These are phyloP conservation scores for Anguilla marmorata DNA, from an alignment of 2,797 vertebrate species.

Conservation along the genomic window DNA sequence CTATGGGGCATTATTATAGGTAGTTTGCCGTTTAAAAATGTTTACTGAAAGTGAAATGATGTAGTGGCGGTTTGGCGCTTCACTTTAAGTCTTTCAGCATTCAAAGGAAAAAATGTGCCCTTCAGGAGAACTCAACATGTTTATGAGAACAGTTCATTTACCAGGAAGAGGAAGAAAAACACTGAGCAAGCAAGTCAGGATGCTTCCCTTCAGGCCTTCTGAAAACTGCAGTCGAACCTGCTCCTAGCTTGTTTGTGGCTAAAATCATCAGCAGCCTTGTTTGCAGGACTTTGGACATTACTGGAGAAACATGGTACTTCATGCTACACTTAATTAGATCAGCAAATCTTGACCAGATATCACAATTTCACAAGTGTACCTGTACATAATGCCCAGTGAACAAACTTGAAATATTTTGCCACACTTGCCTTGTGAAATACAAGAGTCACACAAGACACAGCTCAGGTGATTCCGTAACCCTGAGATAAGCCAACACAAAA, in stretches of 20 bases:
- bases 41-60: background rate
- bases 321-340: background rate
- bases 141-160: background rate
- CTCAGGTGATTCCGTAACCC: background rate
- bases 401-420: background rate
- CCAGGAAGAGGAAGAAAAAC: background rate
- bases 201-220: background rate
- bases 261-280: background rate
- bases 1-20: background rate
- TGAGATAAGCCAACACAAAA: constrained; percentile 38
- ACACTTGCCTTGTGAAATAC: constrained; percentile 41
- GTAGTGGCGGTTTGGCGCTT: background rate
- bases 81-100: background rate
- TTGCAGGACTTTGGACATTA: background rate
- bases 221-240: background rate
- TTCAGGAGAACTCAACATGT: background rate
- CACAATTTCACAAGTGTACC: background rate
- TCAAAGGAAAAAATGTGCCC: background rate
- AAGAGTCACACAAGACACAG: constrained; percentile 39
- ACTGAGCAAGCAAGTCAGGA: constrained; percentile 11
- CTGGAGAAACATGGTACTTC: background rate
- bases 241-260: constrained; percentile 1
- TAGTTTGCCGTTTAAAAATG: background rate
- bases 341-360: background rate
- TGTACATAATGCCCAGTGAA: background rate